These are phyloP conservation scores for Myiotriccus ornatus DNA, from an alignment of 2,797 vertebrate genomes.

Conservation along the genomic window DNA sequence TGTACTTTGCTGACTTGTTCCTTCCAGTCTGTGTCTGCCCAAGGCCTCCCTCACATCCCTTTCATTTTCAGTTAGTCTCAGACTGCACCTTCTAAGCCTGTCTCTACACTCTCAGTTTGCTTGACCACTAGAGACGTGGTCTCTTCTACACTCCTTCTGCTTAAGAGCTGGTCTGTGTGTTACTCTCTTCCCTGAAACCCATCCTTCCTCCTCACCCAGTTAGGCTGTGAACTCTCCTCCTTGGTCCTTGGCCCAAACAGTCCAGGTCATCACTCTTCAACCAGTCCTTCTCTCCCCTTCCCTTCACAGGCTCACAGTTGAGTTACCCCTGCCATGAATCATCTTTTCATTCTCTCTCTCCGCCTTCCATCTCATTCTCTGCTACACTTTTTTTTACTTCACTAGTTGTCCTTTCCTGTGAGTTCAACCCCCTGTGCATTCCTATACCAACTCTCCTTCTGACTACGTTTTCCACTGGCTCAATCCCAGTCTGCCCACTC, in stretches of 20 bases:
- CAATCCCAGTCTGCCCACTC: background rate
- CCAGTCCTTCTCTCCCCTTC: background rate
- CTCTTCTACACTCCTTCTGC: background rate
- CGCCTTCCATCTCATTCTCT: background rate
- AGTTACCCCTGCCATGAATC: background rate
- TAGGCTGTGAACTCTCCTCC: background rate
- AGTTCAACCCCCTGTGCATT: background rate
- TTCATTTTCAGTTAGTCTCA: background rate
- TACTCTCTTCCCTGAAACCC: background rate
- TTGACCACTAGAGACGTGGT: background rate
- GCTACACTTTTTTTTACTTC: background rate
- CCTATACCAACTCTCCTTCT: background rate
- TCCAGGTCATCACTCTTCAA: background rate
- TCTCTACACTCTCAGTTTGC: background rate
- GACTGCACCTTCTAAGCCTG: background rate
- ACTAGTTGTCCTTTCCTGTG: background rate
- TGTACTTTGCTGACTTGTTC: background rate
- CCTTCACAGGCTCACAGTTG: background rate
- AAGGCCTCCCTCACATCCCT: background rate
- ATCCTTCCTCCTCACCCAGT: background rate
- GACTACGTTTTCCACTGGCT: background rate
- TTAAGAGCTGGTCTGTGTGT: background rate
- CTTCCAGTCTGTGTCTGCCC: background rate
- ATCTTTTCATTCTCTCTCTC: background rate
- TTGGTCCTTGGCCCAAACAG: background rate